These are phyloP conservation scores for Phalanger gymnotis DNA, from an alignment of 2,797 vertebrate species.

Conservation along the genomic window DNA sequence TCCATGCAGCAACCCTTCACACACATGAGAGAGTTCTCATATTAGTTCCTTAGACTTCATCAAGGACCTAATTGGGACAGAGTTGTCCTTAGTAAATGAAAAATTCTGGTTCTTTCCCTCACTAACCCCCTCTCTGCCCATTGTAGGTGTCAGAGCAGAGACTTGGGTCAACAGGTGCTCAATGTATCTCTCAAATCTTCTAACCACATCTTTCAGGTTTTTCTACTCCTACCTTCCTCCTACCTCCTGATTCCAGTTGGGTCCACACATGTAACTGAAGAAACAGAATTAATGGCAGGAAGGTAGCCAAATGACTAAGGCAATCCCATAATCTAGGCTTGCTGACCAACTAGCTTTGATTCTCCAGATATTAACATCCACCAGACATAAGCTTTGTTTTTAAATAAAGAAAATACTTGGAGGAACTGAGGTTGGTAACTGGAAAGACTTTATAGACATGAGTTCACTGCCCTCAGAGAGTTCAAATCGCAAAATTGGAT, in stretches of 20 bases:
- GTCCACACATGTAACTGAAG: neutral
- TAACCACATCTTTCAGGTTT: neutral
- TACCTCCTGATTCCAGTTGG: neutral
- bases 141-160: neutral
- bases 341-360: neutral
- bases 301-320: neutral
- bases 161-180: neutral
- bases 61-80: neutral
- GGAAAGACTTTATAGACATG: neutral
- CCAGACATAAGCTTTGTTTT: neutral
- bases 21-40: no score
- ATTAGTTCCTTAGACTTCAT: neutral
- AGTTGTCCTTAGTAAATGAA: neutral
- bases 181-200: neutral
- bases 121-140: neutral
- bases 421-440: neutral
- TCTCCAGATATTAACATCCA: neutral
- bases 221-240: neutral
- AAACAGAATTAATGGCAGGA: neutral
- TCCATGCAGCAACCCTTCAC: no score
- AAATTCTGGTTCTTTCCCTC: neutral
- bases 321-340: neutral
- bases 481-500: neutral
- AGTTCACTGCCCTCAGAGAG: neutral
- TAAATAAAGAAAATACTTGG: neutral